Evolutionary conservation across 2,797 vertebrate genomes (phyloP), one percentile per base, ranked within the genome.

Genomic region (Menidia menidia): DNA sequence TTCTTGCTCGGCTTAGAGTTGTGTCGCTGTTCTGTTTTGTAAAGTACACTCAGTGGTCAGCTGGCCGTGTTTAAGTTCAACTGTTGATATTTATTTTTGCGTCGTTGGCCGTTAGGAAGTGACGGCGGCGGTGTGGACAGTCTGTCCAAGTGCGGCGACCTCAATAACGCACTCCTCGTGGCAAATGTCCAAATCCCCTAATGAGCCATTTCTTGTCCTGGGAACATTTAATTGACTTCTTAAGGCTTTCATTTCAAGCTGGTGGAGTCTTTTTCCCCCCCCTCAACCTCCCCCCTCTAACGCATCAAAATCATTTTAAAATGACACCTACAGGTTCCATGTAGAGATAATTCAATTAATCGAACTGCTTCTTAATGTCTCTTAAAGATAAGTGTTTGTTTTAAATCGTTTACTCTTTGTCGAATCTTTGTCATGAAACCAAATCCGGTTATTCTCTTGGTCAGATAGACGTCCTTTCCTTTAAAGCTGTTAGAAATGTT

Each of bases 31-130:
- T 19, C 4, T 18, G 7, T 4, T 56, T 47, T 66, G 18, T 61
- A 41, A 44, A 48, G 0, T 42, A 3, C 9, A 64, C 58, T 56
- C 59, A 66, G 16, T 25, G 25, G 25, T 25, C 25, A 25, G 25
- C 25, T 53, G 60, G 5, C 64, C 67, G 77, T 65, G 67, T 83
- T 81, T 83, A 35, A 25, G 53, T 71, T 14, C 84, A 92, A 90
- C 90, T 92, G 91, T 91, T 92, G 90, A 89, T 39, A 39, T 7
- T 1, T 25, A 25, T 25, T 81, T 10, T 70, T 58, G 60, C 25
- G 13, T 50, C 64, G 64, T 41, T 66, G 64, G 4, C 58, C 63
- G 77, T 83, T 85, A 58, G 2, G 70, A 84, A 81, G 79, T 88
- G 51, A 59, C 64, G 45, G 72, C 74, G 54, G 59, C 53, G 13